Conservation (phyloP, 2,797 vertebrate genomes). For the Clarias pachynema region DNA sequence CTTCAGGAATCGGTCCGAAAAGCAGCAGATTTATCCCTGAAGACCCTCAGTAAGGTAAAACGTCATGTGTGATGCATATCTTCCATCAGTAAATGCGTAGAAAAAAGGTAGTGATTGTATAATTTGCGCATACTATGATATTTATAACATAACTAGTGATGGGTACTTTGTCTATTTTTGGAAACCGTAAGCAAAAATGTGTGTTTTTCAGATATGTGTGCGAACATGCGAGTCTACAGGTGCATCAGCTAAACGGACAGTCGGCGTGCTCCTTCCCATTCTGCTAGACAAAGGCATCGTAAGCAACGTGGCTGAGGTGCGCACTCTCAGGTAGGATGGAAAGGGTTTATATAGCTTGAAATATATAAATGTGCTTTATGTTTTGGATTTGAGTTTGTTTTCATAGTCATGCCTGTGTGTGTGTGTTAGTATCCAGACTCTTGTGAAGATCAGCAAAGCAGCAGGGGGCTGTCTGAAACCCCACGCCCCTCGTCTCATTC, state of each 20-base stretch:
- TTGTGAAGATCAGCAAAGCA: constrained; percentile 97
- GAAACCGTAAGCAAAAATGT: neutral
- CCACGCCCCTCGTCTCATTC: constrained; percentile 91
- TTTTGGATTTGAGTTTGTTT: neutral
- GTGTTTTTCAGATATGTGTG: constrained; percentile 84
- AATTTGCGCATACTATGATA: neutral
- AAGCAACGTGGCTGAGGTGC: constrained; percentile 91
- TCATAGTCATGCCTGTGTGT: neutral
- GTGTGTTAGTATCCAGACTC: constrained; percentile 87
- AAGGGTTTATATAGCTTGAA: neutral
- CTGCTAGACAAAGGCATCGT: constrained; percentile 95
- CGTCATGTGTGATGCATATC: neutral
- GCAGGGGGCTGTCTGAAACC: constrained; percentile 92
- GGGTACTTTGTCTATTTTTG: no score
- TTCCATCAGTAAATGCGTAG: neutral
- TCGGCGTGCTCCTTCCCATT: constrained; percentile 88
- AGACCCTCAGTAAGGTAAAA: constrained; percentile 95
- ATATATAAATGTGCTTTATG: no score
- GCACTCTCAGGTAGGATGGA: constrained; percentile 86
- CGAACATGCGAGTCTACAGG: constrained; percentile 94
- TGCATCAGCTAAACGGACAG: constrained; percentile 84
- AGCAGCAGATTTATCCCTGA: constrained; percentile 91
- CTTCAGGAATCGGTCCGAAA: constrained; percentile 95
- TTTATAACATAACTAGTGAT: no score
- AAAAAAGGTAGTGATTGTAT: neutral